Evolutionary conservation across 1,140 invertebrate species (phyloP).

Genomic region (Eubasilissa regina): DNA sequence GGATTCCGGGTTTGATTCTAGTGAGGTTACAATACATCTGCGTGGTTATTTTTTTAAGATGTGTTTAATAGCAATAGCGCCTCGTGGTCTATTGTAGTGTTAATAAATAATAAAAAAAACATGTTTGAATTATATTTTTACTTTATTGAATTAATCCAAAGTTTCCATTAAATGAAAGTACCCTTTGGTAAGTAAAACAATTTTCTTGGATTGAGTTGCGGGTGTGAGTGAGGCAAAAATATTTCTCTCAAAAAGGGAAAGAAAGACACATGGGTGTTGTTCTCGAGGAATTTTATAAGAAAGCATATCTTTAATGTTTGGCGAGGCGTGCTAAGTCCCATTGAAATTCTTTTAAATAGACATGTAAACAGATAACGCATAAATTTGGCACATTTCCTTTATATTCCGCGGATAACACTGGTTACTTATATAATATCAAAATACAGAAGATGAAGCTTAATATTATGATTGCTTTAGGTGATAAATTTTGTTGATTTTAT

Average conservation of each 20-base stretch:
- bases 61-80: too few species aligned
- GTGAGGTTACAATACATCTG: too few species aligned
- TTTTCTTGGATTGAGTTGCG: not conserved
- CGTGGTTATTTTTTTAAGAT: too few species aligned
- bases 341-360: constrained; percentile 40
- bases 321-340: constrained; percentile 12
- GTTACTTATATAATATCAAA: constrained; percentile 53
- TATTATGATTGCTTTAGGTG: constrained; percentile 60
- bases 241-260: not conserved
- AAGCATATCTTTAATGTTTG: constrained; percentile 25
- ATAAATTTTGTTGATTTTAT: constrained; percentile 61
- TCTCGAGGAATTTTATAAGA: constrained; percentile 15
- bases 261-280: not conserved
- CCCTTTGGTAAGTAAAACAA: too few species aligned
- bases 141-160: too few species aligned
- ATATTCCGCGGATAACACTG: constrained; percentile 25
- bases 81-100: too few species aligned
- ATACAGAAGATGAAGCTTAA: constrained; percentile 54
- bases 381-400: constrained; percentile 25
- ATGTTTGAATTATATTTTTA: too few species aligned
- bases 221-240: not conserved
- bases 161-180: too few species aligned
- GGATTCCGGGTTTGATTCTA: too few species aligned
- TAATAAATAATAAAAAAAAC: too few species aligned
- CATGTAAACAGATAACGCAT: constrained; percentile 40